These are phyloP conservation scores for Antennarius striatus DNA, from an alignment of 2,113 vertebrate species.

Conservation along the genomic window DNA sequence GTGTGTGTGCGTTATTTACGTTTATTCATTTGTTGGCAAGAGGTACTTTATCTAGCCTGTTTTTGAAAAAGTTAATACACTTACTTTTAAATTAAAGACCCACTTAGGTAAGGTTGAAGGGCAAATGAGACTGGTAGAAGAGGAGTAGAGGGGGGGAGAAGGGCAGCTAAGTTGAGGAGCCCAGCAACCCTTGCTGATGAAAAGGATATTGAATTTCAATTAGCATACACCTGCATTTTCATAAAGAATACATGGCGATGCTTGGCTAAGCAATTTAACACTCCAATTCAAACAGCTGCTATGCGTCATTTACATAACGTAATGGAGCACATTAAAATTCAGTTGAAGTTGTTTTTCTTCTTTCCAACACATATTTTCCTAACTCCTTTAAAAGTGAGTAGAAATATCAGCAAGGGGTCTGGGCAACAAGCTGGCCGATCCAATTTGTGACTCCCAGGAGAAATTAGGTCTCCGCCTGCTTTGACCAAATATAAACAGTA, in stretches of 20 bases:
- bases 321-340: conserved; percentile 73
- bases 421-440: conserved; percentile 57
- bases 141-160: conserved; percentile 32
- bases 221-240: conserved; percentile 73
- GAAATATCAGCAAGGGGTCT: conserved; percentile 60
- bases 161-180: conserved; percentile 49
- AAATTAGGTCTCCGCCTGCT: conserved; percentile 63
- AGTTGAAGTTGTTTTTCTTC: conserved; percentile 53
- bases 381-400: conserved; percentile 39
- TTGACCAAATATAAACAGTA: conserved; percentile 67
- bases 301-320: conserved; percentile 72
- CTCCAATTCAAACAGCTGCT: conserved; percentile 74
- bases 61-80: conserved; percentile 73
- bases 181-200: conserved; percentile 63
- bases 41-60: conserved; percentile 68
- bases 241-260: conserved; percentile 74
- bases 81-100: conserved; percentile 79
- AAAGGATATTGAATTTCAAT: conserved; percentile 80
- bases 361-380: conserved; percentile 24
- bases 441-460: conserved; percentile 66
- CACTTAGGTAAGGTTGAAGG: conserved; percentile 73
- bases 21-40: conserved; percentile 71
- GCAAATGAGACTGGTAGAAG: conserved; percentile 47
- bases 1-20: conserved; percentile 55
- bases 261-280: conserved; percentile 75